Conservation (phyloP, 2,797 vertebrate species). For the Hoplostethus mediterraneus region DNA sequence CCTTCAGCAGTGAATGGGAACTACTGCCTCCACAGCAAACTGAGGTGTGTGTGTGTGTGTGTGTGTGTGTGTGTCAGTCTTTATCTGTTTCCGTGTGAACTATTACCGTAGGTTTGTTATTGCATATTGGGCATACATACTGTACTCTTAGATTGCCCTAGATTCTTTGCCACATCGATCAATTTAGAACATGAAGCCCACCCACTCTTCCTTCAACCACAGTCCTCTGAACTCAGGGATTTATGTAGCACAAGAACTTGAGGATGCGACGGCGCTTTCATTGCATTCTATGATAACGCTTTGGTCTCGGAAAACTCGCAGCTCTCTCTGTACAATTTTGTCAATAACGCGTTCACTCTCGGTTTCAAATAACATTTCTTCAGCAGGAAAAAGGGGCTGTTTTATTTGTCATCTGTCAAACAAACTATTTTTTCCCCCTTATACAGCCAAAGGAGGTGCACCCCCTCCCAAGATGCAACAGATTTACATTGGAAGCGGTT, state of each 20-base stretch:
- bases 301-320: constrained; percentile 55
- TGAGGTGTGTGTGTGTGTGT: constrained; percentile 29
- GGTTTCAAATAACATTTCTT: constrained; percentile 43
- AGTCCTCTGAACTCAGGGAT: constrained; percentile 62
- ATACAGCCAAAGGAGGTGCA: constrained; percentile 37
- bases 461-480: constrained; percentile 29
- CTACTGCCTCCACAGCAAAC: constrained; percentile 56
- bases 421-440: constrained; percentile 17
- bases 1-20: constrained; percentile 74
- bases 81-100: constrained; percentile 20
- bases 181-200: constrained; percentile 60
- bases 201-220: constrained; percentile 61
- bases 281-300: constrained; percentile 57
- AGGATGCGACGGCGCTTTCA: constrained; percentile 58
- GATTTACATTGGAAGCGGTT: constrained; percentile 50
- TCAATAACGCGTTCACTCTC: constrained; percentile 31
- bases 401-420: constrained; percentile 46
- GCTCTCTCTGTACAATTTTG: constrained; percentile 47
- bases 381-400: constrained; percentile 43
- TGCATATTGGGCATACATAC: constrained; percentile 51
- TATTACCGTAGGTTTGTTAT: constrained; percentile 36
- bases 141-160: constrained; percentile 54
- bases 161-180: constrained; percentile 60
- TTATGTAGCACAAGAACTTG: constrained; percentile 56
- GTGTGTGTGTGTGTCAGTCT: constrained; percentile 21